phyloP scores from a whole-genome alignment of 2,797 vertebrate species.

The Morelia viridis region DNA sequence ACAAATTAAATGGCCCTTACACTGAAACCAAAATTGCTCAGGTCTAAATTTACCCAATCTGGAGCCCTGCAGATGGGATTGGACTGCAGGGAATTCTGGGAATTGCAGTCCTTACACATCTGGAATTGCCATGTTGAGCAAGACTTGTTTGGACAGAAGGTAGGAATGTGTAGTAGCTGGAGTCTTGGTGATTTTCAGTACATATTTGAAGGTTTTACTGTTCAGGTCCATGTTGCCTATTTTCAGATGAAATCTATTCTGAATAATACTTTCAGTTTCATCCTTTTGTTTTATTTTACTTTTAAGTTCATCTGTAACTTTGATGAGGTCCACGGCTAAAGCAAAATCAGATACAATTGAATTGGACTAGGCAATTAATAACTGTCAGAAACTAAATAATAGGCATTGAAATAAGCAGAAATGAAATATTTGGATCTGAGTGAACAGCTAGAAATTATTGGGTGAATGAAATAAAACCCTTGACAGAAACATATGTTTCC shows the following conservation, averaged over 20 bases:
- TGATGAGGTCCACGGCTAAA: background rate
- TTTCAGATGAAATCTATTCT: background rate
- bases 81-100: background rate
- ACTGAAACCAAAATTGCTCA: background rate
- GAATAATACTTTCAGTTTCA: background rate
- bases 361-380: background rate
- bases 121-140: background rate
- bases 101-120: background rate
- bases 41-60: background rate
- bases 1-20: background rate
- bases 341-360: background rate
- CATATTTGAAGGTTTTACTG: background rate
- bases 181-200: background rate
- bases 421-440: constrained; percentile 4
- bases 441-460: background rate
- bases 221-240: background rate
- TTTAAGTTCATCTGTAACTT: background rate
- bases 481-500: background rate
- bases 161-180: background rate
- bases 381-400: background rate
- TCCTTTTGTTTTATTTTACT: background rate
- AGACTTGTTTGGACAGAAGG: background rate
- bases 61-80: background rate
- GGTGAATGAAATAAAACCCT: background rate
- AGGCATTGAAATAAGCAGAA: background rate